Base-by-base conservation (phyloP, 2,888 invertebrate species). In the Tineola bisselliella region DNA sequence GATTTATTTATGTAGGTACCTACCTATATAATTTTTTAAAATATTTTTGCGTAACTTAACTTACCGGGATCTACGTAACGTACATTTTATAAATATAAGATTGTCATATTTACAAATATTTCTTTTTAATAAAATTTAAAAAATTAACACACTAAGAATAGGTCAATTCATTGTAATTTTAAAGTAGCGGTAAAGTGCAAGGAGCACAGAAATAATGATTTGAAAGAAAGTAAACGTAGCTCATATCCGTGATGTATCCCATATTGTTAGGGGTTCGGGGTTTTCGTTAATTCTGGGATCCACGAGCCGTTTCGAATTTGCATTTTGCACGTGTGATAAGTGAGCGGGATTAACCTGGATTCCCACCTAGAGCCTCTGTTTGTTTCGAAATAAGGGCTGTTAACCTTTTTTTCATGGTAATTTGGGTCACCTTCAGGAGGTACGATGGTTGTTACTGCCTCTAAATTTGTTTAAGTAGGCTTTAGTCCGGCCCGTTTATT, bases 241-340 rank as follows among this genome's bases (percentile, higher is more conserved):
- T n/a, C 38, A 38, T 38, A 38, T 38, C 38, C 38, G 10, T 48
- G 48, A 48, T 17, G 10, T 48, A 48, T 48, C 17, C 48, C 15
- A 48, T 48, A 48, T 48, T 48, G 48, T 48, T 48, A 17, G 63
- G 66, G 69, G 72, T 70, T 72, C 68, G 70, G 71, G 68, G 73
- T 77, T 81, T 76, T 76, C 78, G 84, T 80, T 86, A 83, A 84
- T 82, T 77, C 80, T 76, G 79, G 82, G 80, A 77, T 76, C 69
- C 71, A 70, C 68, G 72, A 70, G 73, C 76, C 73, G 73, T 67
- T 62, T 70, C 67, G 79, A 83, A 87, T 87, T 87, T 87, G 87
- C 87, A 87, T 87, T 87, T 87, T 87, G 84, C 83, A 84, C 86
- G 82, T 82, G 87, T 87, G 87, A 87, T 87, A 87, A 86, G 87